Evolutionary conservation across 2,797 vertebrate genomes (phyloP), one percentile per base, ranked within the genome.

Genomic region (Novumbra hubbsi): DNA sequence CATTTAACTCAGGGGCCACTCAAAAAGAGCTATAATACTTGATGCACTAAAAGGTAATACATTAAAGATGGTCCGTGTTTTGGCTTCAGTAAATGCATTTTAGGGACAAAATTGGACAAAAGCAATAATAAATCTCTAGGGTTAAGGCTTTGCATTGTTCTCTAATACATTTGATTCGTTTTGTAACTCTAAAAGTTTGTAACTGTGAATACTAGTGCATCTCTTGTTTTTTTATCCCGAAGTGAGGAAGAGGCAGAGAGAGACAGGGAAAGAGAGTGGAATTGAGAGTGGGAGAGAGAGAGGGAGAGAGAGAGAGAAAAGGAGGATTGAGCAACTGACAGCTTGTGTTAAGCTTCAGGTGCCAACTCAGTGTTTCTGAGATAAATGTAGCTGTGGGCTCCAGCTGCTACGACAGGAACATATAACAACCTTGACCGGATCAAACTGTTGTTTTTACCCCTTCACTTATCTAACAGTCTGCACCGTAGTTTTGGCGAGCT

Each of bases 381-480:
- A 94, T 91, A 92, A 91, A 74, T 68, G 69, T 41, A 82, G 75
- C 87, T 84, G 16, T 83, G 83, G 86, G 41, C 89, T 86, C 76
- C 70, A 73, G 73, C 64, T 49, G 90, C 7, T 76, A 73, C 84
- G 83, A 88, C 92, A 95, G 88, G 95, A 97, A 97, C 96, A 94
- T 88, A 89, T 90, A 93, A 91, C 93, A 96, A 95, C 96, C 95
- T 97, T 96, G 95, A 95, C 92, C 92, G 90, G 92, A 92, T 94
- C 91, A 91, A 95, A 95, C 91, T 90, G 90, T 90, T 92, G 90
- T 94, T 94, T 94, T 93, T 92, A 94, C 93, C 88, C 87, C 88
- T 24, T 86, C 81, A 45, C 90, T 93, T 95, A 94, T 95, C 94
- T 94, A 88, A 68, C 83, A 82, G 80, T 76, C 88, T 78, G 88